Percentiles rank a stretch among this genome's conserved stretches.
Conservation (phyloP, 1,140 invertebrate genomes). For the Lordiphosa clarofinis region DNA sequence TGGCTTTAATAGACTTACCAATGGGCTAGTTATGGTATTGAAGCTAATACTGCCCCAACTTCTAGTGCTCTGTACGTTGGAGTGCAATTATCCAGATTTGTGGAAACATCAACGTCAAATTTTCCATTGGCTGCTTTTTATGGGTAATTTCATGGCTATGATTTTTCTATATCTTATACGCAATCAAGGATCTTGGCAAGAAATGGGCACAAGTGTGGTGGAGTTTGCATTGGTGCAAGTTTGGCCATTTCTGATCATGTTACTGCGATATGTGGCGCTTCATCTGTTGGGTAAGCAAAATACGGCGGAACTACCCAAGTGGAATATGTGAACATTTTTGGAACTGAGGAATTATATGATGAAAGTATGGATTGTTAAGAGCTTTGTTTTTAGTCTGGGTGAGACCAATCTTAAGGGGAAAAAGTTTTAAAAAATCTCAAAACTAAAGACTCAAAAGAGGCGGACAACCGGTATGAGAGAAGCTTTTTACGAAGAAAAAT, state of each 20-base stretch:
- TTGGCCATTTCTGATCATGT: slow-evolving; percentile 29
- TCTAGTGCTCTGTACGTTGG: slow-evolving; percentile 36
- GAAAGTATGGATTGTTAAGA: too few species aligned
- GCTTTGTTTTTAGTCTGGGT: too few species aligned
- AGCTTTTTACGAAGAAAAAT: too few species aligned
- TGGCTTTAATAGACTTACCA: slow-evolving; percentile 14
- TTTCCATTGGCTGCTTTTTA: slow-evolving; percentile 28
- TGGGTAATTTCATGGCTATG: slow-evolving; percentile 32
- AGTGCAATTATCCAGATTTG: background rate
- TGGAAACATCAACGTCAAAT: slow-evolving; percentile 14
- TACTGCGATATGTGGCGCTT: slow-evolving; percentile 15
- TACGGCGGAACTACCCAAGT: slow-evolving; percentile 6
- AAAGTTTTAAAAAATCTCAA: too few species aligned
- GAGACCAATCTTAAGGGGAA: too few species aligned
- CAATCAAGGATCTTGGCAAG: background rate
- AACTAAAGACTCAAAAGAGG: too few species aligned
- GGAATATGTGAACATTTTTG: background rate
- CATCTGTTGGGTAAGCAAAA: slow-evolving; percentile 6
- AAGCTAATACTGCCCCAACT: slow-evolving; percentile 39
- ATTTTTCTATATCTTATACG: slow-evolving; percentile 18
- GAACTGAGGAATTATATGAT: too few species aligned
- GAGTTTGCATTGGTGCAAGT: slow-evolving; percentile 22
- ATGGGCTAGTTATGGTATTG: slow-evolving; percentile 15
- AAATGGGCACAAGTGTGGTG: slow-evolving; percentile 9
- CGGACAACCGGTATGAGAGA: too few species aligned